These are phyloP conservation scores for Alviniconcha marisindica DNA, from an alignment of 1,140 invertebrate species.

Conservation along the genomic window DNA sequence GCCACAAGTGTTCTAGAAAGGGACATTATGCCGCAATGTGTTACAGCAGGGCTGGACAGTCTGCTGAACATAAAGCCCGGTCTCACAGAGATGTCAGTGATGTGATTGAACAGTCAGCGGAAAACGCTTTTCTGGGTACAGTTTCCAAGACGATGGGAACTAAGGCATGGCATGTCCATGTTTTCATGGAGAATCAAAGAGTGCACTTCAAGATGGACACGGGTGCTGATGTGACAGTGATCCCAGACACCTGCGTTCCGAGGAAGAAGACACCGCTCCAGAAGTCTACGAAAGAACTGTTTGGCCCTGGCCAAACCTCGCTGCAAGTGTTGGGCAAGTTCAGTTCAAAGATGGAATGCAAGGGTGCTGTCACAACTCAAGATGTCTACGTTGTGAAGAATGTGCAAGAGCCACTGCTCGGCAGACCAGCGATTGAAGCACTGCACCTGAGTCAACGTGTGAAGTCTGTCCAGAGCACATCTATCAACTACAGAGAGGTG, in stretches of 20 bases:
- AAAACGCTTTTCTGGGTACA: not conserved
- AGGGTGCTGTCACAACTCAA: no score
- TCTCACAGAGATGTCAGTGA: slow-evolving; percentile 8
- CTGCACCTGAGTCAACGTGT: not conserved
- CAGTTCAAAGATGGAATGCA: no score
- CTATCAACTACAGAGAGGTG: no score
- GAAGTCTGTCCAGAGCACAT: no score
- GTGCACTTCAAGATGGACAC: not conserved
- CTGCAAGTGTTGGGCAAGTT: no score
- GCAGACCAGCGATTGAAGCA: no score
- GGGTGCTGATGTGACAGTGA: slow-evolving; percentile 26
- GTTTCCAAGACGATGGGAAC: no score
- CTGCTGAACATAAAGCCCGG: not conserved
- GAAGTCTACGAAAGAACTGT: no score
- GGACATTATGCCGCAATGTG: slow-evolving; percentile 7
- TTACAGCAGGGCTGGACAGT: no score
- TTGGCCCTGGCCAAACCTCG: no score
- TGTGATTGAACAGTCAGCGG: not conserved
- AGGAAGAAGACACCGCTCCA: not conserved
- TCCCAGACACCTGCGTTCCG: not conserved
- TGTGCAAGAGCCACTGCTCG: no score
- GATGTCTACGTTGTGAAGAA: no score
- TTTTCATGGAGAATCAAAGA: not conserved
- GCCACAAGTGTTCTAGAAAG: not conserved
- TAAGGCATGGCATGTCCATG: not conserved